phyloP scores from a whole-genome alignment of 92 coral and sea anemone species.

The Epizoanthus illoricatus region DNA sequence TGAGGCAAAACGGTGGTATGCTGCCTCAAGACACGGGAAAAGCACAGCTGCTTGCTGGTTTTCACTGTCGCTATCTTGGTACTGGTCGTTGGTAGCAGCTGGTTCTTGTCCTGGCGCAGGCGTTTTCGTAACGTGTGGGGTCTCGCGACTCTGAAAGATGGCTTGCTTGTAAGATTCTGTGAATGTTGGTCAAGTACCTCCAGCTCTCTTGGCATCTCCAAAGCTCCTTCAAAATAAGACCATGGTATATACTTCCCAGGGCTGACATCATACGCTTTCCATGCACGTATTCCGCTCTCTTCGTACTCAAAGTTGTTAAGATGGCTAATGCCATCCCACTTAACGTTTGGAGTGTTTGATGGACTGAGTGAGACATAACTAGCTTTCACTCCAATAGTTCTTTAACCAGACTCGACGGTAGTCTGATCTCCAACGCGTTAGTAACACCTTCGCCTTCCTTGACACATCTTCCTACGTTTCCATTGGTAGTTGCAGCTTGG shows the following conservation, averaged over 20 bases:
- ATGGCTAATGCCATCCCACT: slow-evolving; percentile 48
- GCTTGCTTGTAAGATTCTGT: too few species aligned
- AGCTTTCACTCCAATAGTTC: slow-evolving; percentile 40
- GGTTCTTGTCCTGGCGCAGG: too few species aligned
- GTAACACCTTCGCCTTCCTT: slow-evolving; percentile 39
- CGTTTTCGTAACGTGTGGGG: too few species aligned
- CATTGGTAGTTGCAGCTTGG: slow-evolving; percentile 39
- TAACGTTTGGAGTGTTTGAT: slow-evolving; percentile 8
- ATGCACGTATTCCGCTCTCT: neutral
- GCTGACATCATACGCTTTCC: too few species aligned
- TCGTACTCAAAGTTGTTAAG: slow-evolving; percentile 40
- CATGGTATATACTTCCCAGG: too few species aligned
- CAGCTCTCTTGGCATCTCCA: too few species aligned
- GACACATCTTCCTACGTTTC: slow-evolving; percentile 21
- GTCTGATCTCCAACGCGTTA: slow-evolving; percentile 28
- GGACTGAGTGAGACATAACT: slow-evolving; percentile 21
- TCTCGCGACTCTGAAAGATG: too few species aligned
- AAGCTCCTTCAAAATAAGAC: too few species aligned
- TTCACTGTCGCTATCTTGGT: too few species aligned
- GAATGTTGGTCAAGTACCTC: too few species aligned
- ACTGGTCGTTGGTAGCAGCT: too few species aligned
- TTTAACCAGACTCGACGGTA: slow-evolving; percentile 36
- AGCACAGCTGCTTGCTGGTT: neutral
- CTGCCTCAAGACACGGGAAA: slow-evolving; percentile 32
- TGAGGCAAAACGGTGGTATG: slow-evolving; percentile 24